Percentiles rank a stretch among this genome's conserved stretches.
These are phyloP conservation scores for roundworm (Caenorhabditis elegans) DNA, from an alignment of 1,140 invertebrate species.

Conservation along the genomic window WBcel235 BX284604.4:11727501-11728000, in stretches of 20 bases:
- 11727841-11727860: constrained; percentile 10
- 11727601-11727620: constrained; percentile 90
- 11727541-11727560: constrained; percentile 98
- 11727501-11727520: constrained; percentile 76
- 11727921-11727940: constrained; percentile 19
- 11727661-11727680: constrained; percentile 89
- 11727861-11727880: neutral
- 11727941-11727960: neutral
- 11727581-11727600: constrained; percentile 90
- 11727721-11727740: constrained; percentile 54
- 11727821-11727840: constrained; percentile 11
- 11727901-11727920: neutral
- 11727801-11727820: constrained; percentile 19
- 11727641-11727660: constrained; percentile 93
- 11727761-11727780: constrained; percentile 15
- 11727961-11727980: neutral
- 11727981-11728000: neutral
- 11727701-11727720: constrained; percentile 60
- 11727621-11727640: constrained; percentile 82
- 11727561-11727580: constrained; percentile 89
- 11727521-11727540: constrained; percentile 87
- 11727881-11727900: neutral
- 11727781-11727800: neutral
- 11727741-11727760: constrained; percentile 60
- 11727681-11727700: constrained; percentile 88